Conservation (phyloP, 2,113 vertebrate species). For the Oostethus manadensis region DNA sequence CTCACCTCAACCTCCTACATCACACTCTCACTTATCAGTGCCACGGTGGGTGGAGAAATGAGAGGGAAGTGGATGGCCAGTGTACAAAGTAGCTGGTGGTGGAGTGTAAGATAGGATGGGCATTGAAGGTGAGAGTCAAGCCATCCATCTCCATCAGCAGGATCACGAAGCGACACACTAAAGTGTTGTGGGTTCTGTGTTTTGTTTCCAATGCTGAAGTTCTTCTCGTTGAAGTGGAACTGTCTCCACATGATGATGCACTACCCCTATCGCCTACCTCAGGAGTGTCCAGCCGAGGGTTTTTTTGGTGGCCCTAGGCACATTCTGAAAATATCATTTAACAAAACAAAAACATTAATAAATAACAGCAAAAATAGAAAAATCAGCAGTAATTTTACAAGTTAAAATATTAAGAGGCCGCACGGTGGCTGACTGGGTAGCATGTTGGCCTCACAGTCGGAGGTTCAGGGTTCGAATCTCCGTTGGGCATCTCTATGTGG, state of each 20-base stretch:
- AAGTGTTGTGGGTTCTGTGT: slow-evolving; percentile 13
- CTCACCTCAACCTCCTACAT: slow-evolving; percentile 28
- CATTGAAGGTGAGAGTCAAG: slow-evolving; percentile 28
- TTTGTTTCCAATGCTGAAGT: slow-evolving; percentile 15
- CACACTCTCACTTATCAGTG: slow-evolving; percentile 41
- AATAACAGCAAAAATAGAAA: too few relatives aligned
- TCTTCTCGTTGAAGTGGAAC: not conserved
- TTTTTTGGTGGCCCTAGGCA: too few relatives aligned
- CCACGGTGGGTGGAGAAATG: slow-evolving; percentile 4
- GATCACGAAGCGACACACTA: slow-evolving; percentile 16
- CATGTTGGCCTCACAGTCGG: too few relatives aligned
- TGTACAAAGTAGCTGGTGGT: not conserved
- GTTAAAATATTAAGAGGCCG: too few relatives aligned
- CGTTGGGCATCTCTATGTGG: too few relatives aligned
- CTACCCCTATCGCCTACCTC: not conserved
- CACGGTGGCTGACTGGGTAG: too few relatives aligned
- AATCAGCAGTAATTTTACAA: too few relatives aligned
- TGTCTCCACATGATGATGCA: not conserved
- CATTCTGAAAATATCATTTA: too few relatives aligned
- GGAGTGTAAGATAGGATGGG: slow-evolving; percentile 3
- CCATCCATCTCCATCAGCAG: slow-evolving; percentile 40
- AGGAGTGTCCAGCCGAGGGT: too few relatives aligned
- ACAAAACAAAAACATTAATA: too few relatives aligned
- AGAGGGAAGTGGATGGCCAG: slow-evolving; percentile 1
- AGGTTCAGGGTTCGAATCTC: too few relatives aligned